Evolutionary conservation across 2,797 vertebrate species (phyloP).

Genomic region (Thamnophis elegans): DNA sequence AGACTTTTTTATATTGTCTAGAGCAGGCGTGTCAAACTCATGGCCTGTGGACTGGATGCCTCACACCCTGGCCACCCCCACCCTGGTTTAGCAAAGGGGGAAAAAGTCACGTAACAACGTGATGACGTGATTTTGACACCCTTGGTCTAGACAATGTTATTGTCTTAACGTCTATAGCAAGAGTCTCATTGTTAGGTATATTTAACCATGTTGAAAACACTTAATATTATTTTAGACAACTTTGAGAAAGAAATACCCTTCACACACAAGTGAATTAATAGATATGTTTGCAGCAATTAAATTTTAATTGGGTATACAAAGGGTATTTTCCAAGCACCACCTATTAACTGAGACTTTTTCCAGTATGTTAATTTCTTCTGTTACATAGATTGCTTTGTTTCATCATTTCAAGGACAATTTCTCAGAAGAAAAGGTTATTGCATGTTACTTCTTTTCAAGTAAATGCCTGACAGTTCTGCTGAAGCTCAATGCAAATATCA

Average conservation of each 20-base stretch:
- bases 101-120: too few relatives aligned
- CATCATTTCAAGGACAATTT: background rate
- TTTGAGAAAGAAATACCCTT: background rate
- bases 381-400: background rate
- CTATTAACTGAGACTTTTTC: background rate
- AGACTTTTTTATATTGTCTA: background rate
- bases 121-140: too few relatives aligned
- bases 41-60: accelerated
- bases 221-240: background rate
- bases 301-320: background rate
- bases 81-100: too few relatives aligned
- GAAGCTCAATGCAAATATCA: background rate
- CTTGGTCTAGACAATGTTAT: background rate
- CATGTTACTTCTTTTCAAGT: background rate
- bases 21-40: too few relatives aligned
- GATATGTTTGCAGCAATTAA: background rate
- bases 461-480: background rate
- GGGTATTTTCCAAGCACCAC: background rate
- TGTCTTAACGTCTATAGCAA: background rate
- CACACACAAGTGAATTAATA: background rate
- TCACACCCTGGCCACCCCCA: too few relatives aligned
- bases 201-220: background rate
- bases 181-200: background rate
- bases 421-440: background rate
- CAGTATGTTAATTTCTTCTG: background rate